These are phyloP conservation scores for Egretta garzetta DNA, from an alignment of 2,113 vertebrate species.

Conservation along the genomic window DNA sequence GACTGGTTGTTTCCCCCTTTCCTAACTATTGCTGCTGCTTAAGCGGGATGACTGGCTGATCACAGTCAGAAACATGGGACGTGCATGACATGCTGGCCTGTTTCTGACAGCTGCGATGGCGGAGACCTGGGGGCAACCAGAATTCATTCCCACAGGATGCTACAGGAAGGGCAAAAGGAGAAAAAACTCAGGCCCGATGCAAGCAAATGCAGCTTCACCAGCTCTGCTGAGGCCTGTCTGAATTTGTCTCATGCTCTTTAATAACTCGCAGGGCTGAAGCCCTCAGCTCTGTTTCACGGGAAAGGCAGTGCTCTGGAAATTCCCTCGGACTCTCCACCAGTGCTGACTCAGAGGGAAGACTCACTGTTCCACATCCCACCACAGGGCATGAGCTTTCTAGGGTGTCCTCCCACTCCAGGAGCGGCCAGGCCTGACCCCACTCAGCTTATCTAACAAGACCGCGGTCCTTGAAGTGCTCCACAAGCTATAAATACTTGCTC, in stretches of 20 bases:
- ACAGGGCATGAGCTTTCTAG: background rate
- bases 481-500: constrained; percentile 43
- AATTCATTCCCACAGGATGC: background rate
- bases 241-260: constrained; percentile 44
- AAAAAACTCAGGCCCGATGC: background rate
- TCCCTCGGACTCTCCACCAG: constrained; percentile 35
- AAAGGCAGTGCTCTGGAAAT: constrained; percentile 43
- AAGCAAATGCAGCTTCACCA: background rate
- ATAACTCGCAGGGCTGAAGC: background rate
- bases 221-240: constrained; percentile 49
- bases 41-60: background rate
- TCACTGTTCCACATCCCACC: constrained; percentile 3
- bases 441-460: constrained; percentile 37
- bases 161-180: constrained; percentile 4
- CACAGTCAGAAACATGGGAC: background rate
- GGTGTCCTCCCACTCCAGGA: constrained; percentile 12
- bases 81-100: background rate
- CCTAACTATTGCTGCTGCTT: background rate
- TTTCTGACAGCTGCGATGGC: background rate
- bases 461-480: background rate
- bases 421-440: background rate
- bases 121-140: background rate
- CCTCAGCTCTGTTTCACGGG: background rate
- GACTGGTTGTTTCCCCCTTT: background rate
- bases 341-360: constrained; percentile 50